Base-by-base conservation (phyloP, 1,140 invertebrate species). In the Hypsibius dujardini region DNA sequence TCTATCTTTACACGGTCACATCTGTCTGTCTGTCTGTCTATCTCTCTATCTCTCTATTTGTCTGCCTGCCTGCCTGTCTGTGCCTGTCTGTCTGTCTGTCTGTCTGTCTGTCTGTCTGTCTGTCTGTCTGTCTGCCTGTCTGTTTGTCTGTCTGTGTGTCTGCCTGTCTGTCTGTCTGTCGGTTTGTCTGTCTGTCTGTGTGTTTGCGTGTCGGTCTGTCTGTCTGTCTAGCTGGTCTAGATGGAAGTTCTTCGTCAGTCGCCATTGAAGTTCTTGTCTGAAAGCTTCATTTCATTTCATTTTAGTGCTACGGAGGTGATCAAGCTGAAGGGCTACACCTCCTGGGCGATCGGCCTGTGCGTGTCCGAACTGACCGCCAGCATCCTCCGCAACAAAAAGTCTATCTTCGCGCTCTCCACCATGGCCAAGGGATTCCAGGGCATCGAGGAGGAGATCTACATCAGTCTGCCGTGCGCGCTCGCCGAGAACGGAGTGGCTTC, bases 291-390 rank as follows among this genome's bases (percentile, higher is more conserved):
- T n/a, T 72, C 72, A 45, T 73, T 72, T 42, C 28, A 75, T 73
- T 75, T 50, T 74, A 90, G 88, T 74, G 90, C 89, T 7, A 91
- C 92, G 78, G 86, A 92, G 79, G 86, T 92, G n/a, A 91, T 92
- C 78, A 87, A 86, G 77, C 81, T 91, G 73, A 92, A 92, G 79
- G 89, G 90, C 1, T 92, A 91, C 79, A 92, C 90, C 1, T 90
- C 88, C 45, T 91, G 89, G 89, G 90, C 89, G 15, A 90, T 92
- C 75, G 89, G 90, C 14, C 81, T 92, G n/a, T 90, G 88, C 76
- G 84, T 89, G 0, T 84, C 88, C 1, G 83, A 86, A 73, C 80
- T 93, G 56, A 84, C 84, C 45, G 82, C 85, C 40, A 84, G 87
- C 46, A 87, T 93, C 73, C 77, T 93, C 60, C 82, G 85, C 70